These are phyloP conservation scores for Suricata suricatta DNA, from an alignment of 2,113 vertebrate genomes.

Conservation along the genomic window DNA sequence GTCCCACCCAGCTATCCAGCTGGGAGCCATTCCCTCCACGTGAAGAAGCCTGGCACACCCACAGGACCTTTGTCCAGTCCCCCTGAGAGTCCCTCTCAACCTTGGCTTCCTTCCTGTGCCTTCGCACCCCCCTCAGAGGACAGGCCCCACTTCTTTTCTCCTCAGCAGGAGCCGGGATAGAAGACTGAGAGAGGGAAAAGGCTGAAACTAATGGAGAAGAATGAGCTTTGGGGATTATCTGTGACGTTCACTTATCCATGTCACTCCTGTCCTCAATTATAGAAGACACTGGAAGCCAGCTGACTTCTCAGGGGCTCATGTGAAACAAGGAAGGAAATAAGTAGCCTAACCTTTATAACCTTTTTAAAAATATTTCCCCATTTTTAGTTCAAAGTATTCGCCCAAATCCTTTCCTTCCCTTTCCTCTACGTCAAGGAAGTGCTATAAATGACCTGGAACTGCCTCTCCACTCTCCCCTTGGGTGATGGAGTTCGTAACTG, in stretches of 20 bases:
- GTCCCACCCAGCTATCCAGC: neutral
- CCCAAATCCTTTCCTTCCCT: neutral
- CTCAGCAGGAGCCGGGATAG: neutral
- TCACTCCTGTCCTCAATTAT: neutral
- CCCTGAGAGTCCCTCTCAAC: fast-evolving
- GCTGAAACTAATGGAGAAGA: neutral
- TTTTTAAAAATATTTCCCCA: neutral
- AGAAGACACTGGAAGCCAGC: neutral
- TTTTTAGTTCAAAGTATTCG: neutral
- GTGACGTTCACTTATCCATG: neutral
- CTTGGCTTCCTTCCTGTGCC: neutral
- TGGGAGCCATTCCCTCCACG: too few relatives aligned
- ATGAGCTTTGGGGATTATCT: neutral
- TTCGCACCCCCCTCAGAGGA: neutral
- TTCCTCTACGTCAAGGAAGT: conserved; percentile 36
- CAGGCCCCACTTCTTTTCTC: neutral
- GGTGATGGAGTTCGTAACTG: neutral
- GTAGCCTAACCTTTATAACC: neutral
- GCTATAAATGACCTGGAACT: conserved; percentile 9
- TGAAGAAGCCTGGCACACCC: neutral
- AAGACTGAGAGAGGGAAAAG: neutral
- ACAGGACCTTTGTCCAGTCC: neutral
- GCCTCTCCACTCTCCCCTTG: neutral
- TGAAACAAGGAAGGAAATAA: conserved; percentile 23
- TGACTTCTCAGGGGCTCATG: neutral